These are phyloP conservation scores for Keiferia lycopersicella DNA, from an alignment of 2,888 invertebrate genomes.

Conservation along the genomic window DNA sequence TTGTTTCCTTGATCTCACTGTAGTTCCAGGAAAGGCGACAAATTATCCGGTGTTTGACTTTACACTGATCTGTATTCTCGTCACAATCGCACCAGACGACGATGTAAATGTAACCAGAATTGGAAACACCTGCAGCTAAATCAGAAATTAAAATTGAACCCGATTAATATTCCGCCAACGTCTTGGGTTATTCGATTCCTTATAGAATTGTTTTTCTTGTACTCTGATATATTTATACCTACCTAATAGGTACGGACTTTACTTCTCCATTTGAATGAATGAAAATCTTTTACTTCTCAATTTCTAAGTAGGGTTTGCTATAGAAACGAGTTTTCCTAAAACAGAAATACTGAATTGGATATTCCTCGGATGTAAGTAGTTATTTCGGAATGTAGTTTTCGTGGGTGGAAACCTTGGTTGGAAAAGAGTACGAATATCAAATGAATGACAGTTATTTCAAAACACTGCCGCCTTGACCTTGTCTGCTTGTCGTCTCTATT, in stretches of 20 bases:
- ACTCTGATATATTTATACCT: neutral
- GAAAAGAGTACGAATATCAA: constrained; percentile 37
- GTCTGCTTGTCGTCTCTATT: constrained; percentile 8
- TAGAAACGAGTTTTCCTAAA: no score
- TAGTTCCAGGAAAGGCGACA: constrained; percentile 14
- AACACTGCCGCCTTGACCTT: constrained; percentile 29
- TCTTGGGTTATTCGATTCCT: constrained; percentile 33
- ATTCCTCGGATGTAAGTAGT: neutral
- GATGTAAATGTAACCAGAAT: constrained; percentile 45
- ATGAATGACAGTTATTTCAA: constrained; percentile 39
- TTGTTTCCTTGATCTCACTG: neutral
- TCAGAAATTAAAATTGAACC: constrained; percentile 51
- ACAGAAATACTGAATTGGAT: no score
- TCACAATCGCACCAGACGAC: constrained; percentile 41
- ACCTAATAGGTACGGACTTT: constrained; percentile 35
- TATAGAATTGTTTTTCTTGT: constrained; percentile 37
- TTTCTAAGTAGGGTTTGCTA: neutral
- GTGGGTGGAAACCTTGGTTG: constrained; percentile 47
- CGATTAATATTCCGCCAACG: constrained; percentile 51
- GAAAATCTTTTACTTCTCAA: no score
- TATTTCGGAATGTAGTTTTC: constrained; percentile 37
- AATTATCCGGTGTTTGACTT: constrained; percentile 46
- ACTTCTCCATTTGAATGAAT: constrained; percentile 30
- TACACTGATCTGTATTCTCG: constrained; percentile 40
- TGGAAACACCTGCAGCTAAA: constrained; percentile 48